Conservation (phyloP, 2,797 vertebrate genomes). For the Aythya fuligula region DNA sequence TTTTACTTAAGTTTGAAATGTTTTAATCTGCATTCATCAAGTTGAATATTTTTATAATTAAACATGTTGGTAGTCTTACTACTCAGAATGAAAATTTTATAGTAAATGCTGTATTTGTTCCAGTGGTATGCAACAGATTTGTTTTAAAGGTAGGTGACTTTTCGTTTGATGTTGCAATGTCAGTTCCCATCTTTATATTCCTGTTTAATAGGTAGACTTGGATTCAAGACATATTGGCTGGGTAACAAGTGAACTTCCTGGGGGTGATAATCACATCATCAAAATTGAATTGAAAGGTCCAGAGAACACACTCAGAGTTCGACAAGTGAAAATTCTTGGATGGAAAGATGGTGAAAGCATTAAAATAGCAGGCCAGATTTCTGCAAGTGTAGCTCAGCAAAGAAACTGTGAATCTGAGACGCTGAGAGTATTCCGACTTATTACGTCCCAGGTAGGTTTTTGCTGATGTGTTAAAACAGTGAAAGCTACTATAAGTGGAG, state of each 20-base stretch:
- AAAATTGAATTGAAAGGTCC: constrained; percentile 98
- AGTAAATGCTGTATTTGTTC: not conserved
- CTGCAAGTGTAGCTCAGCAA: constrained; percentile 95
- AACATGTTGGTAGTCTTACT: not conserved
- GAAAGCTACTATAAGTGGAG: not conserved
- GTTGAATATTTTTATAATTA: not conserved
- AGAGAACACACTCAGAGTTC: constrained; percentile 96
- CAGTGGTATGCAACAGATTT: not conserved
- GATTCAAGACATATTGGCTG: constrained; percentile 99
- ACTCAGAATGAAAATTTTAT: not conserved
- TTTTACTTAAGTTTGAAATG: not conserved
- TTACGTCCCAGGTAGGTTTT: constrained; percentile 93
- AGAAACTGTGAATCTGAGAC: constrained; percentile 98
- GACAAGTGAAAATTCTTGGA: constrained; percentile 96
- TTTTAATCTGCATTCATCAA: not conserved
- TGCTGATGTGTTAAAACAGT: not conserved
- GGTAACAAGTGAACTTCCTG: constrained; percentile 97
- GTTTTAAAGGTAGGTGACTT: not conserved
- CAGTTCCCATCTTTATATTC: constrained; percentile 49
- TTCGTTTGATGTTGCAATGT: not conserved
- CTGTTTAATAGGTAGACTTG: constrained; percentile 87
- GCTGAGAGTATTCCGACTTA: constrained; percentile 93
- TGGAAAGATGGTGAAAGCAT: constrained; percentile 99
- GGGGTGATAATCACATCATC: constrained; percentile 95
- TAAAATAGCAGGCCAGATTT: constrained; percentile 96